Conservation (phyloP, 2,888 invertebrate genomes). For the Campoletis raptor region DNA sequence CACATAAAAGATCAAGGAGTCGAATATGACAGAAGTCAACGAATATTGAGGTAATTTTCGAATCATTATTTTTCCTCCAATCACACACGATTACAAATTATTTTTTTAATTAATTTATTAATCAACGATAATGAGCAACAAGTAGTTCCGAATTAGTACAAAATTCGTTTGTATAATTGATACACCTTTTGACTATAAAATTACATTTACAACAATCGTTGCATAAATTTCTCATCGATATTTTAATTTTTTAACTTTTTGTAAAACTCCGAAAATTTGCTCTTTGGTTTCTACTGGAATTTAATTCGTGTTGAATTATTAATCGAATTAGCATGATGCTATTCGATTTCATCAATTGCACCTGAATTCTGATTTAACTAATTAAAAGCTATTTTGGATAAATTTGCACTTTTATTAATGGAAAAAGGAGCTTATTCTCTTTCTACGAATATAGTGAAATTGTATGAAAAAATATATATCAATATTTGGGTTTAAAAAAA, state of each 20-base stretch:
- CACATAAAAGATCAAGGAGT: constrained; percentile 92
- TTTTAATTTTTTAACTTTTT: neutral
- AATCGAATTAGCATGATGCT: neutral
- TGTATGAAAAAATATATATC: no score
- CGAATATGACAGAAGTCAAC: constrained; percentile 91
- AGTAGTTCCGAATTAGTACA: neutral
- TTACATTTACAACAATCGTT: neutral
- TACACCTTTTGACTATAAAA: neutral
- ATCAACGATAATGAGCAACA: neutral
- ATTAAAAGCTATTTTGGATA: neutral
- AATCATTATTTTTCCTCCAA: neutral
- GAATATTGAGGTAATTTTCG: constrained; percentile 88
- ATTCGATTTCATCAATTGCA: neutral
- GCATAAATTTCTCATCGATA: neutral
- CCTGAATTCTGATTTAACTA: neutral
- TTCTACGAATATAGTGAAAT: neutral
- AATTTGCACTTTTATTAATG: neutral
- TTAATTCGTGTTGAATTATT: neutral
- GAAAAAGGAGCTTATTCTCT: neutral
- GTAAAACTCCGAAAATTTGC: neutral
- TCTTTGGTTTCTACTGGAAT: neutral
- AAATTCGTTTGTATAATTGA: neutral
- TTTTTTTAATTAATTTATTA: neutral
- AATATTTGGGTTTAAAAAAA: no score
- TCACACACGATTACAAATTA: neutral